These are phyloP conservation scores for Liodrosophila aerea DNA, from an alignment of 2,888 invertebrate species.

Conservation along the genomic window DNA sequence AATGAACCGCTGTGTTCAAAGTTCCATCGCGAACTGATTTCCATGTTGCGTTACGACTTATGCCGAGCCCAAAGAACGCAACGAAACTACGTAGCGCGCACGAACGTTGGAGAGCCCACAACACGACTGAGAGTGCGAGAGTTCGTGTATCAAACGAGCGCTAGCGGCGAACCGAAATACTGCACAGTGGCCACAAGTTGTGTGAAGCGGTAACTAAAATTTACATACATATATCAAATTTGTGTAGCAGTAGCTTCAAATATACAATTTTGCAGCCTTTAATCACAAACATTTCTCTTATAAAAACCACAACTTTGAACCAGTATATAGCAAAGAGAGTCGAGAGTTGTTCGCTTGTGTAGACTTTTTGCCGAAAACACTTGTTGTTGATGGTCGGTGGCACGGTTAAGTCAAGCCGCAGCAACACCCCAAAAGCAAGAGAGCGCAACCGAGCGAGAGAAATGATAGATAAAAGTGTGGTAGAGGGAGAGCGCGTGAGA, in stretches of 20 bases:
- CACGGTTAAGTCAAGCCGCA: slow-evolving; percentile 17
- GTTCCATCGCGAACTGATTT: slow-evolving; percentile 80
- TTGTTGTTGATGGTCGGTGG: slow-evolving; percentile 64
- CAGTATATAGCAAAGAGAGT: slow-evolving; percentile 24
- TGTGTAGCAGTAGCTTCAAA: no score
- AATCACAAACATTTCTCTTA: background rate
- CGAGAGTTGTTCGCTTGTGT: slow-evolving; percentile 14
- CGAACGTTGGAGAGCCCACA: background rate
- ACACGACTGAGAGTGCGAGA: background rate
- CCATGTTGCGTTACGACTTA: slow-evolving; percentile 33
- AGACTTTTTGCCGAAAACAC: slow-evolving; percentile 60
- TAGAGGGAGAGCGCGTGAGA: slow-evolving; percentile 27
- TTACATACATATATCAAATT: no score
- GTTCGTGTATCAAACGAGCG: slow-evolving; percentile 28
- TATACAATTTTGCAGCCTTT: no score
- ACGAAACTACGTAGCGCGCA: slow-evolving; percentile 17
- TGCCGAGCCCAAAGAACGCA: slow-evolving; percentile 38
- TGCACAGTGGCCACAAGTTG: slow-evolving; percentile 33
- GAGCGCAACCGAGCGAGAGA: background rate
- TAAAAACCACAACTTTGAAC: background rate
- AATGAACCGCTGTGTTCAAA: slow-evolving; percentile 81
- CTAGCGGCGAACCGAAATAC: slow-evolving; percentile 15
- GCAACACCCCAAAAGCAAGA: slow-evolving; percentile 49
- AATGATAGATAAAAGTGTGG: background rate
- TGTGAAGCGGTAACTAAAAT: no score